Evolutionary conservation across 2,113 vertebrate species (phyloP), one percentile per base, ranked within the genome.

Genomic region (Gavia stellata): DNA sequence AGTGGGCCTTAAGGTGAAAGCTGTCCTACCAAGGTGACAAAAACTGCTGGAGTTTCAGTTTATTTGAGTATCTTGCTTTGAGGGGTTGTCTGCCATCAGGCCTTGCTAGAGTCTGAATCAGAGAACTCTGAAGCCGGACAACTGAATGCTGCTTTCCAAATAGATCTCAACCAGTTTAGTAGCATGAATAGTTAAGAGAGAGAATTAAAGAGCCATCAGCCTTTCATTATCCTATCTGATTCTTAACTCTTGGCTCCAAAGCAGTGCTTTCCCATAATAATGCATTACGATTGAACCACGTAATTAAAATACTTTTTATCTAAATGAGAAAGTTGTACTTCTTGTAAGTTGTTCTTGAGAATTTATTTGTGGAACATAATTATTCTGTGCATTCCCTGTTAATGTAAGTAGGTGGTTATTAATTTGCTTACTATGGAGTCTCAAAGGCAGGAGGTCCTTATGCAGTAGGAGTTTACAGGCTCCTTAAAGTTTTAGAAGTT

Each of bases 261-360:
- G 55, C 75, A 62, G 19, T 59, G 62, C 49, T 96, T 91, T 96
- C 88, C 85, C 73, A 31, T 92, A 89, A 68, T 72, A 75, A 72
- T 45, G 34, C 61, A 56, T 93, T 95, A 91, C 1, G 40, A 66
- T 82, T 96, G 61, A 77, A 79, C 84, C 12, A 0, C 17, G 1
- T 84, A 75, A 96, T 97, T 97, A 91, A 85, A 96, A 75, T 92
- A 79, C 83, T 79, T 92, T 86, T 94, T 91, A 89, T 92, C 80
- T 92, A 88, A 91, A 95, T 92, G 33, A 91, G 92, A 88, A 94
- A 92, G 95, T 80, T 94, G 61, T 86, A 86, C 21, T 65, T 71
- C 77, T 91, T 86, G 10, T 65, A 62, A 85, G 70, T 77, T 89
- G 49, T 45, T 91, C 58, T 77, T 82, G 47, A 79, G 47, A 77